Conservation (phyloP, 2,888 invertebrate genomes). For the Sinopyrophorus schimmeli region DNA sequence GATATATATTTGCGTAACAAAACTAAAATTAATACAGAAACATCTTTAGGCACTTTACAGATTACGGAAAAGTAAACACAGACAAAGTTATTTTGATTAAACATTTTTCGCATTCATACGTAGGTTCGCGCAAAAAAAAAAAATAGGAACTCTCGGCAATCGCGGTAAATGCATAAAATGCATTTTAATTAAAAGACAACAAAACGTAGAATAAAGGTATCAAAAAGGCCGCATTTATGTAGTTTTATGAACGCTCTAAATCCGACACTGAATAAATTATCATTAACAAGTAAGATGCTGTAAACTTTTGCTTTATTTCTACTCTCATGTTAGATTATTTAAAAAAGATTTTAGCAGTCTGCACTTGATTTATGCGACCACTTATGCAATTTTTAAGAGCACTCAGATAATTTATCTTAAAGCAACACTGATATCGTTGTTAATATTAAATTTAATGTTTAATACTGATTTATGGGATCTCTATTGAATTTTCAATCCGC, state of each 20-base stretch:
- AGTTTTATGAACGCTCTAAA: constrained; percentile 27
- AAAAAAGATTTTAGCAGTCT: constrained; percentile 34
- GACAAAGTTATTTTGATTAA: no score
- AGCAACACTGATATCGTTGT: constrained; percentile 32
- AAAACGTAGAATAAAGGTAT: constrained; percentile 17
- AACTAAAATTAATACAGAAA: no score
- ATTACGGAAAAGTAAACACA: no score
- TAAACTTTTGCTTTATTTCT: constrained; percentile 22
- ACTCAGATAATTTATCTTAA: constrained; percentile 31
- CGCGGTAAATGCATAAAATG: no score
- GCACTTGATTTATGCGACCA: constrained; percentile 34
- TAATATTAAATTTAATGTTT: constrained; percentile 35
- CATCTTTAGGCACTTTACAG: no score
- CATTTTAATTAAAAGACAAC: constrained; percentile 15
- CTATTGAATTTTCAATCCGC: constrained; percentile 30
- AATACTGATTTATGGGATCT: constrained; percentile 35
- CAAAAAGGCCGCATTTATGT: constrained; percentile 33
- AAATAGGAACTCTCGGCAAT: no score
- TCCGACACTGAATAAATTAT: constrained; percentile 35
- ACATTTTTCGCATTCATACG: no score
- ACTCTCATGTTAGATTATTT: constrained; percentile 32
- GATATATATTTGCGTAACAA: no score
- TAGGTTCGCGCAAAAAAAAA: no score
- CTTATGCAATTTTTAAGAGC: constrained; percentile 33
- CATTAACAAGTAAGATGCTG: constrained; percentile 34